These are phyloP conservation scores for Drosophila yooni DNA, from an alignment of 2,888 invertebrate species.

Conservation along the genomic window DNA sequence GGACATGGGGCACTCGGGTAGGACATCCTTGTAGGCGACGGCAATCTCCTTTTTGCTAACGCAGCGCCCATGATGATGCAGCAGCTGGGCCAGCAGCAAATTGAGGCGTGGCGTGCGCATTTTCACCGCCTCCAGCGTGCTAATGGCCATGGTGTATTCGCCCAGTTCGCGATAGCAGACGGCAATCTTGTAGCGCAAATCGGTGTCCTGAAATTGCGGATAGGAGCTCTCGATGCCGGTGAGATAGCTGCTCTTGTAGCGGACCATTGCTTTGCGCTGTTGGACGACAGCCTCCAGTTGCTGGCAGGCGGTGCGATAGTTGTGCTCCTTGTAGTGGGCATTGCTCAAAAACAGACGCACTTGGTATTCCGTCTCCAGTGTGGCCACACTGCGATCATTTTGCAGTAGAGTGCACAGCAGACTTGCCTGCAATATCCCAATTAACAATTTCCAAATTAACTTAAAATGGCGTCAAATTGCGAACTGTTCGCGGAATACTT, in stretches of 20 bases:
- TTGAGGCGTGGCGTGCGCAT: conserved; percentile 90
- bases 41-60: conserved; percentile 89
- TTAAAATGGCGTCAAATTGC: conserved; percentile 1
- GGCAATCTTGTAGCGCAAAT: conserved; percentile 90
- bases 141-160: conserved; percentile 87
- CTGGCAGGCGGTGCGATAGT: conserved; percentile 89
- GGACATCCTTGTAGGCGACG: conserved; percentile 91
- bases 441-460: neutral
- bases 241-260: conserved; percentile 74
- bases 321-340: conserved; percentile 88
- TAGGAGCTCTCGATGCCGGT: conserved; percentile 76
- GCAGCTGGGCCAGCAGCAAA: conserved; percentile 90
- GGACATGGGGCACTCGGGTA: conserved; percentile 91
- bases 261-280: conserved; percentile 78
- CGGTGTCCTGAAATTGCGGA: conserved; percentile 86
- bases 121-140: conserved; percentile 85
- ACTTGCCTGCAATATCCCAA: conserved; percentile 86
- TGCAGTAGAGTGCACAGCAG: conserved; percentile 88
- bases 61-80: conserved; percentile 88
- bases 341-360: conserved; percentile 89
- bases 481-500: conserved; percentile 80
- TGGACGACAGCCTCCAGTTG: conserved; percentile 86
- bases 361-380: conserved; percentile 88
- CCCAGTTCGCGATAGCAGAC: conserved; percentile 88
- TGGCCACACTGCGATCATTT: conserved; percentile 86